A percentile compares a stretch with the other conserved stretches of the same genome.
phyloP scores from a whole-genome alignment of 2,888 invertebrate species.

The Drosophila testacea region DNA sequence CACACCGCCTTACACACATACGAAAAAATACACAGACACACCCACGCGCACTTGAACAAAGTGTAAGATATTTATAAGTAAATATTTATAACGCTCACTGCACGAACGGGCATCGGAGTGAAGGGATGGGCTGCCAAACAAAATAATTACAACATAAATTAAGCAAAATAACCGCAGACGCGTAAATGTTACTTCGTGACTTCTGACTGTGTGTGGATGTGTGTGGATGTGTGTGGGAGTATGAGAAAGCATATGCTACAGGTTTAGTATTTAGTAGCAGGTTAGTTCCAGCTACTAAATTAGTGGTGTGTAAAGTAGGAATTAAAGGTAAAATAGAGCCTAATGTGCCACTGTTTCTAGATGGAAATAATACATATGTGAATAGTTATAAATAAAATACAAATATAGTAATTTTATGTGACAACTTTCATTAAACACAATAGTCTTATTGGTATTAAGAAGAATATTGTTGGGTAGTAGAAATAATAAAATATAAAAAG shows the following conservation, averaged over 20 bases:
- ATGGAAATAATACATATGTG: not conserved
- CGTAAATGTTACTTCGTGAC: slow-evolving; percentile 69
- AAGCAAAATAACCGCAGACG: slow-evolving; percentile 69
- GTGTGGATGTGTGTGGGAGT: slow-evolving; percentile 5
- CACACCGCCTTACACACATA: slow-evolving; percentile 52
- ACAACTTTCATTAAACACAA: too few species aligned
- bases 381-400: too few species aligned
- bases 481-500: too few species aligned
- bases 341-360: not conserved
- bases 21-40: slow-evolving; percentile 2
- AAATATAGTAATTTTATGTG: too few species aligned
- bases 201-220: slow-evolving; percentile 31
- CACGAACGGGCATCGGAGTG: not conserved
- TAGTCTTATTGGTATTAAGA: too few species aligned
- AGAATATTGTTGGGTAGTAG: too few species aligned
- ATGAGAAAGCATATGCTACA: slow-evolving; percentile 23
- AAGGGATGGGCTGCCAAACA: slow-evolving; percentile 36
- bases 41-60: slow-evolving; percentile 50
- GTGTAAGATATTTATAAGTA: slow-evolving; percentile 71
- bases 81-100: slow-evolving; percentile 62
- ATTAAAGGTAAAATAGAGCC: not conserved
- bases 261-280: slow-evolving; percentile 26
- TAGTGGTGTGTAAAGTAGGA: not conserved
- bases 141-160: slow-evolving; percentile 75
- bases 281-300: slow-evolving; percentile 5